A percentile compares a stretch with the other conserved stretches of the same genome.
Conservation (phyloP, 2,113 vertebrate genomes). For the Pica pica region DNA sequence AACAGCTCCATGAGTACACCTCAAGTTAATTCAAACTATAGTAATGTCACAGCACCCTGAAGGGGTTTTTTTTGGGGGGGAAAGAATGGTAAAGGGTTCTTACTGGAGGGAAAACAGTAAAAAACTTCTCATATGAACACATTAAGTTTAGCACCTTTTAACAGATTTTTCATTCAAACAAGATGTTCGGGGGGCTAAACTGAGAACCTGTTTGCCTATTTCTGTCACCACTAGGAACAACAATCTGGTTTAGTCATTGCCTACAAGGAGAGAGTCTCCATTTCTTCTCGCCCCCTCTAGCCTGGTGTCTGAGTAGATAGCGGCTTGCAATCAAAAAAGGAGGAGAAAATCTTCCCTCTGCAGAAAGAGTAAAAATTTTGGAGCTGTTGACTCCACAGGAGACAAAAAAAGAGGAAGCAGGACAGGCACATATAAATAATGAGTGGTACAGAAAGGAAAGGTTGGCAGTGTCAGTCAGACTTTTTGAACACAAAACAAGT, state of each 20-base stretch:
- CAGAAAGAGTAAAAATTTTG: neutral
- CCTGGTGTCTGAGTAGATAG: neutral
- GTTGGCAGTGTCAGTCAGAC: rapidly evolving
- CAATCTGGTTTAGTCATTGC: neutral
- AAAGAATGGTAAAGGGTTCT: neutral
- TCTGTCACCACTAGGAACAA: neutral
- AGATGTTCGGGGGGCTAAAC: neutral
- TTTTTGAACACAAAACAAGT: neutral
- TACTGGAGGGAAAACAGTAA: neutral
- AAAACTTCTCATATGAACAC: neutral
- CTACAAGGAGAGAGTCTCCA: neutral
- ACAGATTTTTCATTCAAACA: neutral
- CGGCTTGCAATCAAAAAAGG: neutral
- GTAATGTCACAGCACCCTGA: neutral
- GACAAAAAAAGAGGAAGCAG: neutral
- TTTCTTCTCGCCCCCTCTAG: neutral
- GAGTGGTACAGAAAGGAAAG: neutral
- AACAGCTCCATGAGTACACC: neutral
- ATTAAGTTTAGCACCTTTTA: neutral
- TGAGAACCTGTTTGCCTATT: neutral
- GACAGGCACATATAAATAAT: neutral
- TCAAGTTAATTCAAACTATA: neutral
- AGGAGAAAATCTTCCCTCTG: neutral
- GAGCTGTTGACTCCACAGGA: neutral
- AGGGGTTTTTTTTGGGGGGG: rapidly evolving